These are phyloP conservation scores for Grapholita molesta DNA, from an alignment of 1,140 invertebrate genomes.

Conservation along the genomic window DNA sequence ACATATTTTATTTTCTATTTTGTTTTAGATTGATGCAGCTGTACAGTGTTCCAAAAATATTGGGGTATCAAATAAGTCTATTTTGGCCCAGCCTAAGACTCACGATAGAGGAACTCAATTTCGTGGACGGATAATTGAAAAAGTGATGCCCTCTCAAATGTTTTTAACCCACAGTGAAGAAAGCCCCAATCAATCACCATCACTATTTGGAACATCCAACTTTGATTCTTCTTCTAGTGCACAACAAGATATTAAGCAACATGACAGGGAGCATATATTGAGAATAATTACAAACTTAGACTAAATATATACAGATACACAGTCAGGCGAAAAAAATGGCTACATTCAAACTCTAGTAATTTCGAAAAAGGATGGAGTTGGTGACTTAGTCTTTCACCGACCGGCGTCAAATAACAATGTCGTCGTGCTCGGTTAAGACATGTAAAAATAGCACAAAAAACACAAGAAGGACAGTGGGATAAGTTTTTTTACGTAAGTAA, in stretches of 20 bases:
- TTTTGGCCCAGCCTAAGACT: neutral
- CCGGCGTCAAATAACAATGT: too few species aligned
- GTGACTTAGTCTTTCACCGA: too few species aligned
- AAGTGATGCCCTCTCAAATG: neutral
- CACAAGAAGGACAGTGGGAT: too few species aligned
- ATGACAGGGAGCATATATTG: constrained; percentile 55
- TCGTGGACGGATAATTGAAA: neutral
- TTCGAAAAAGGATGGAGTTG: too few species aligned
- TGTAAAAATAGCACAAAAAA: too few species aligned
- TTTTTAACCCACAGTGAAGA: neutral
- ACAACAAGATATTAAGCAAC: constrained; percentile 73
- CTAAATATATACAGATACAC: too few species aligned
- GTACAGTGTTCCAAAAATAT: neutral
- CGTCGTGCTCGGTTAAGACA: too few species aligned
- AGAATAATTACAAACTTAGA: too few species aligned
- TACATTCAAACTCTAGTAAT: too few species aligned
- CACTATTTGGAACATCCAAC: neutral
- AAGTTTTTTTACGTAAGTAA: too few species aligned
- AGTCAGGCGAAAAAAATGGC: too few species aligned
- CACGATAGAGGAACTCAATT: neutral
- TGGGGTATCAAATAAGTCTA: neutral
- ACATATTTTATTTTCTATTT: neutral
- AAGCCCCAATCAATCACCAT: neutral
- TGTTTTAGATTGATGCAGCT: constrained; percentile 4
- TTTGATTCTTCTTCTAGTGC: neutral